Base-by-base conservation (phyloP, 2,797 vertebrate genomes). In the Lagorchestes hirsutus region DNA sequence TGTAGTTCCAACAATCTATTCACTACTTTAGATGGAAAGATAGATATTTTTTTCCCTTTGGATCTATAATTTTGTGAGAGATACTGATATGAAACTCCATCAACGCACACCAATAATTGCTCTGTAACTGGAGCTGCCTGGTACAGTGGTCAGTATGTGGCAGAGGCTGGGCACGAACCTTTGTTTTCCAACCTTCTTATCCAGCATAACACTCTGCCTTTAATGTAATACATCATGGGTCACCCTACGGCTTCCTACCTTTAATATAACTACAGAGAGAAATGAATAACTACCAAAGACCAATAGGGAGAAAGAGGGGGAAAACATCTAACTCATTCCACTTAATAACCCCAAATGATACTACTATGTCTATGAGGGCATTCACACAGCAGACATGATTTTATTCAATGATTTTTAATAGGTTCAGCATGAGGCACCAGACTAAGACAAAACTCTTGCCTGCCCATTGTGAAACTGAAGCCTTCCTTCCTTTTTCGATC, bases 371-470 rank as follows among this genome's bases (percentile, higher is more conserved):
- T 40, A 22, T 67, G 59, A 34, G 59, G 34, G 34, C 62, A 59
- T 62, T 62, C 59, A 93, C 62, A 52, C 55, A 92, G n/a, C 58
- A 93, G 5, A 14, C 9, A 56, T 95, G 50, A 94, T 93, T 90
- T 46, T 29, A 87, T 94, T 55, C 54, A 62, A 90, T 95, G 18
- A 92, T 55, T 94, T 95, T 74, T 93, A 96, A 96, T 96, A 57
- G 31, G 90, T 92, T 90, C 27, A 90, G 14, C 13, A 18, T 74
- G 16, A 40, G 5, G 67, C 67, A 40, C n/a, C n/a, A 74, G 93
- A 34, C 16, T 52, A 91, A 97, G 28, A 62, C 93, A 92, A 93
- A 18, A 87, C 24, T 28, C 52, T 91, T n/a, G 55, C 54, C 54
- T n/a, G 9, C 54, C 91, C 56, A 92, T 96, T 46, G 40, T 74